Evolutionary conservation across 2,888 invertebrate species (phyloP), one percentile per base, ranked within the genome.

Genomic region (Portevinia maculata): DNA sequence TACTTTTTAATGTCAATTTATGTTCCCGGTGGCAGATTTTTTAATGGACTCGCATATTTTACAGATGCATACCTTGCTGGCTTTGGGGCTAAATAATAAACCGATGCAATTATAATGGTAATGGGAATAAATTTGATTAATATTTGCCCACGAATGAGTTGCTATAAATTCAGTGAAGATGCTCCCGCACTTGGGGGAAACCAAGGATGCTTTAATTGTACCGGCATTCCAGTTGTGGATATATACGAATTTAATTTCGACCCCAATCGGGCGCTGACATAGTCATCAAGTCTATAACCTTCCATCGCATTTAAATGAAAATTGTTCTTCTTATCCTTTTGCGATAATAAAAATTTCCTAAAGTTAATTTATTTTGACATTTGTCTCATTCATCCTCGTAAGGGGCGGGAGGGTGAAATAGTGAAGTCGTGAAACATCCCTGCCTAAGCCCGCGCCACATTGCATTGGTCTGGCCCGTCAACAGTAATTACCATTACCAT

Each of bases 1-100:
- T 78, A 83, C 83, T 83, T 83, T 83, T 83, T 78, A 83, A 83
- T 73, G 52, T 78, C 83, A 78, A 83, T 83, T 83, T 83, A 83
- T 83, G 83, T 78, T 83, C 67, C 78, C 83, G 71, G 67, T 73
- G 71, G 76, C 83, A 78, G 83, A 83, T 83, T 83, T 83, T 83
- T 76, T 83, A 78, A 83, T 83, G 78, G 71, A 67, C 76, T 50
- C 60, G 62, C 30, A 78, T 78, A 71, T 67, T 67, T 81, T 62
- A 48, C 55, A 65, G 19, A 46, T 75, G 65, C 75, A 74, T 65
- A 74, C 57, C 73, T 39, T n/a, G 34, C 53, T 32, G 24, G 15
- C 9, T 50, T 44, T 9, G 24, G 34, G 32, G 57, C 59, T 64
- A 59, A 65, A 83, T 83, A 76, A 83, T 76, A 83, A 83, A 83